Evolutionary conservation across 2,888 invertebrate genomes (phyloP), one percentile per base, ranked within the genome.

Genomic region (Onchidella celtica): DNA sequence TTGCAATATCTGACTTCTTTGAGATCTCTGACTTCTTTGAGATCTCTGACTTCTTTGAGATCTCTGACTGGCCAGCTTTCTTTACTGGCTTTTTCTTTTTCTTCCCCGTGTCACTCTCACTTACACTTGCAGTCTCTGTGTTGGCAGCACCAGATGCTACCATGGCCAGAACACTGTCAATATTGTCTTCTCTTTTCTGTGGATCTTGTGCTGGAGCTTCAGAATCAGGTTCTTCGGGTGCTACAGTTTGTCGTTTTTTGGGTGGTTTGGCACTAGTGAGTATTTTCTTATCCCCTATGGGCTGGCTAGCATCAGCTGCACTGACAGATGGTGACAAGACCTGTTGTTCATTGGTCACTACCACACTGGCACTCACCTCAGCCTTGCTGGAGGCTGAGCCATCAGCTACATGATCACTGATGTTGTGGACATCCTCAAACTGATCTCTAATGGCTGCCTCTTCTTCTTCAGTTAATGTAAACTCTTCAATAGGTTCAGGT

Each of bases 391-490:
- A n/a, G 14, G n/a, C 29, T 11, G 21, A 38, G 11, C 32, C 70
- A 24, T 32, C 6, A 11, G 24, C 27, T 40, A 36, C 29, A n/a
- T 27, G 36, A 61, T 27, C 63, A 29, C 29, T 38, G 29, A 29
- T 27, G 4, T 65, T n/a, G 61, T 40, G 38, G 21, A 29, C 17
- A 27, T 69, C 34, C 32, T 75, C 70, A 75, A 76, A 81, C 61
- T 70, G 81, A 24, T 81, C 68, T 69, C 47, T 75, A 63, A 81
- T 68, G 17, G 59, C 68, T 61, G 75, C 63, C 61, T 75, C 81
- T 69, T 81, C 80, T 66, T 81, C 81, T 75, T 81, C 70, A 24
- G 81, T 81, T 34, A 81, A 76, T 0, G 32, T 24, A 69, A 69
- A 70, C 9, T 81, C 81, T 36, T 81, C 81, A 59, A 55, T 3